Evolutionary conservation across 2,797 vertebrate species (phyloP), one percentile per base, ranked within the genome.

Genomic region (Ctenopoma kingsleyae): DNA sequence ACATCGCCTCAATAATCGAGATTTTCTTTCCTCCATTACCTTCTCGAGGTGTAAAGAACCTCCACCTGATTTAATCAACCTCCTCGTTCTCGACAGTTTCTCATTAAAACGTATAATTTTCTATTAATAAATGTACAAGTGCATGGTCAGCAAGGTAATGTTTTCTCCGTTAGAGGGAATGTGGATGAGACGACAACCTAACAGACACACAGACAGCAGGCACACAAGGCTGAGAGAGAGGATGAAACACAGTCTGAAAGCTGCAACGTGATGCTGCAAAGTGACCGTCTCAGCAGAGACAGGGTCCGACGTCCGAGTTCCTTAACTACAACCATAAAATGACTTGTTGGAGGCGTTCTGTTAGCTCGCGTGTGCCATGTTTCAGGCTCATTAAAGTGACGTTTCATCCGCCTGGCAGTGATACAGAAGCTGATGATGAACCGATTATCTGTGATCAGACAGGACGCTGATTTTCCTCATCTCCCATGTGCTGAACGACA

Each of bases 201-300:
- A 13, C 10, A 43, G 44, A 47, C 35, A 32, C 10, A 38, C 32
- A 9, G 38, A 56, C 41, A 60, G 57, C 72, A 80, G 62, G 72
- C 67, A 67, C 78, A 63, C 52, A 15, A 48, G 55, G 70, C 69
- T 35, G 15, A 8, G 41, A 46, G 27, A 25, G 23, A 25, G 23
- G 32, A 16, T 22, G 23, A n/a, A 8, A 30, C 35, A 2, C 35
- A 6, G 19, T 23, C 53, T 23, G 35, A 55, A 30, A 25, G 11
- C 53, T 48, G 64, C 38, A 52, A 59, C 55, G 9, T 0, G 35
- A 12, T 0, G 25, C 25, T 27, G 25, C 25, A 43, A 43, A 6
- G 32, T 5, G 8, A 10, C 20, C 8, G 1, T 53, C 5, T 44
- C 6, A 1, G 12, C 44, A 15, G 10, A 55, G n/a, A 44, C 8